These are phyloP conservation scores for Chondrosia reniformis DNA, from an alignment of 37 sponge, comb jelly and placozoan species.

Conservation along the genomic window DNA sequence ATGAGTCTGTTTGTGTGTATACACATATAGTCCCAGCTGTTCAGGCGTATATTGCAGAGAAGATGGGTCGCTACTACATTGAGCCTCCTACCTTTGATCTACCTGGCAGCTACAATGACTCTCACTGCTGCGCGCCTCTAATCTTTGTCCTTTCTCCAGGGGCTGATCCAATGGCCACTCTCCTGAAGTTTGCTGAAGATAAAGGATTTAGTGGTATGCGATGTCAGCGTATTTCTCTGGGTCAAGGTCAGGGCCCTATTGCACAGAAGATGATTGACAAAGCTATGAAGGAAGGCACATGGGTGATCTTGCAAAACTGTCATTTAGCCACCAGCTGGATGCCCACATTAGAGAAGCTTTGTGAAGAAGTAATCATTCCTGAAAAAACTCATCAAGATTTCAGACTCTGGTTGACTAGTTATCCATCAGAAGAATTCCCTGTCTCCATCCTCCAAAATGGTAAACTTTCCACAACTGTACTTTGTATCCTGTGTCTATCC, in stretches of 20 bases:
- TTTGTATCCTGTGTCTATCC: background rate
- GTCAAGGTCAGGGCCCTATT: slow-evolving; percentile 99
- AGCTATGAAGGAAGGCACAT: slow-evolving; percentile 91
- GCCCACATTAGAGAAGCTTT: slow-evolving; percentile 96
- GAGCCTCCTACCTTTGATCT: slow-evolving; percentile 99
- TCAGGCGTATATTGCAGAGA: slow-evolving; percentile 80
- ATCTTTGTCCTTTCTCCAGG: slow-evolving; percentile 98
- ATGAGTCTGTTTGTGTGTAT: background rate
- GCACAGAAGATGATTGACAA: slow-evolving; percentile 95
- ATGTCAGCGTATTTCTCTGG: slow-evolving; percentile 92
- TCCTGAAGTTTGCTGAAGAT: slow-evolving; percentile 97
- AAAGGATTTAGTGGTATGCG: slow-evolving; percentile 80
- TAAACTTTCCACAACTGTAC: background rate
- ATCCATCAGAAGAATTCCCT: slow-evolving; percentile 95
- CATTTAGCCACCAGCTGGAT: slow-evolving; percentile 98
- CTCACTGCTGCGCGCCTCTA: slow-evolving; percentile 91
- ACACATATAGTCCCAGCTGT: slow-evolving; percentile 67
- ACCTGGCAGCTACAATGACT: slow-evolving; percentile 91
- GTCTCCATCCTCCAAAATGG: slow-evolving; percentile 98
- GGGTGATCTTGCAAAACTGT: slow-evolving; percentile 99
- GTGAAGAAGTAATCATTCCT: slow-evolving; percentile 91
- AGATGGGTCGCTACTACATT: slow-evolving; percentile 87
- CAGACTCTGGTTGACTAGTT: slow-evolving; percentile 95
- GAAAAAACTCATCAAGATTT: slow-evolving; percentile 93
- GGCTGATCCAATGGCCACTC: slow-evolving; percentile 98